Percentiles rank a stretch among this genome's conserved stretches.
phyloP scores from a whole-genome alignment of 2,888 invertebrate species.

The Dendrolimus houi region DNA sequence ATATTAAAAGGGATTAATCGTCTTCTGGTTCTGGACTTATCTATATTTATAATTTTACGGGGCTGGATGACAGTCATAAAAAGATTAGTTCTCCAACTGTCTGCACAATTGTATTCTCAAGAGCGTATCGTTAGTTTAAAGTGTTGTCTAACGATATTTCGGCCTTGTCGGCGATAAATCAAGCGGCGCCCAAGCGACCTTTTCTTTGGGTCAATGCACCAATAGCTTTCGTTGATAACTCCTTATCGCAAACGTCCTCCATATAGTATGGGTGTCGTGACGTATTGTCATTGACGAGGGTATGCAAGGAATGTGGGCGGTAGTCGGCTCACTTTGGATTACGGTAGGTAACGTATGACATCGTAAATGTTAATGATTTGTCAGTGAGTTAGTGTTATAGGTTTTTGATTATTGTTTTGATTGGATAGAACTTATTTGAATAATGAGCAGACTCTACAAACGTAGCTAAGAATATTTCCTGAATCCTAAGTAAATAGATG shows the following conservation, averaged over 20 bases:
- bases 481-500: too few species aligned
- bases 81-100: too few species aligned
- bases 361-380: background rate
- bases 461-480: too few species aligned
- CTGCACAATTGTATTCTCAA: background rate
- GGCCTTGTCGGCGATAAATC: background rate
- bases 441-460: too few species aligned
- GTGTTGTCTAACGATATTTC: background rate
- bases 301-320: background rate
- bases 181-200: background rate
- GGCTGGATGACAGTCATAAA: too few species aligned
- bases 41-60: too few species aligned
- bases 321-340: background rate
- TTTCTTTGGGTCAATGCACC: background rate
- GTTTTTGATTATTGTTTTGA: background rate
- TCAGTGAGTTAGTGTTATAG: background rate
- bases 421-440: background rate
- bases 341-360: background rate
- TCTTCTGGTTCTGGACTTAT: too few species aligned
- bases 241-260: constrained; percentile 2
- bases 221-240: background rate
- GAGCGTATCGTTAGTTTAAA: background rate
- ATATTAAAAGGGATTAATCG: too few species aligned
- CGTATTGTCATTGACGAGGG: background rate
- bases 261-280: background rate